Conservation (phyloP, 2,888 invertebrate species). For the Epinotia ramella region DNA sequence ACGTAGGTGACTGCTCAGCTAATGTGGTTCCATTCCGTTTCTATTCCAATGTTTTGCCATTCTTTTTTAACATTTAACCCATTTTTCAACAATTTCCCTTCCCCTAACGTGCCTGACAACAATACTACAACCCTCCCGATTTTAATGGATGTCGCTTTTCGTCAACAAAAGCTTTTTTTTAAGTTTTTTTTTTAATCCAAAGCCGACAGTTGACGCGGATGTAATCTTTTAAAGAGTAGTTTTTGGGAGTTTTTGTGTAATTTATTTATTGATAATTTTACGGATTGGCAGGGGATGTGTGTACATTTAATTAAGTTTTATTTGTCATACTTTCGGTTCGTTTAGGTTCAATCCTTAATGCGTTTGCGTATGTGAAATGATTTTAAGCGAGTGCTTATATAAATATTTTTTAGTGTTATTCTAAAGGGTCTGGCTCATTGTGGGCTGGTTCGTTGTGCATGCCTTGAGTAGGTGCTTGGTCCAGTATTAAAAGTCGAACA, state of each 20-base stretch:
- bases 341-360: conserved; percentile 36
- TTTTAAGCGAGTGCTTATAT: neutral
- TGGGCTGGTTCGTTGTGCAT: too few species aligned
- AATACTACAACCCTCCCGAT: conserved; percentile 69
- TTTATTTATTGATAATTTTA: conserved; percentile 75
- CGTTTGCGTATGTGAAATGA: conserved; percentile 21
- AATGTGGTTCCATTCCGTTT: conserved; percentile 61
- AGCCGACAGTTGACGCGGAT: conserved; percentile 84
- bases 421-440: too few species aligned
- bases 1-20: conserved; percentile 61
- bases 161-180: conserved; percentile 68
- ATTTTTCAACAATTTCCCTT: conserved; percentile 81
- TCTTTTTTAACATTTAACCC: conserved; percentile 79
- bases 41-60: conserved; percentile 67
- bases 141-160: conserved; percentile 80
- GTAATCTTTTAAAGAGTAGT: conserved; percentile 84
- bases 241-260: conserved; percentile 72
- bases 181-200: conserved; percentile 76
- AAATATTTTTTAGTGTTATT: neutral
- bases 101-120: conserved; percentile 76
- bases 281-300: conserved; percentile 52
- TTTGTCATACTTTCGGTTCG: conserved; percentile 44
- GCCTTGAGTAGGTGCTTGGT: too few species aligned
- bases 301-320: conserved; percentile 46
- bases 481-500: too few species aligned